Percentiles rank a stretch among this genome's conserved stretches.
Evolutionary conservation across 2,113 vertebrate genomes (phyloP).

Genomic region (Cnemophilus loriae): DNA sequence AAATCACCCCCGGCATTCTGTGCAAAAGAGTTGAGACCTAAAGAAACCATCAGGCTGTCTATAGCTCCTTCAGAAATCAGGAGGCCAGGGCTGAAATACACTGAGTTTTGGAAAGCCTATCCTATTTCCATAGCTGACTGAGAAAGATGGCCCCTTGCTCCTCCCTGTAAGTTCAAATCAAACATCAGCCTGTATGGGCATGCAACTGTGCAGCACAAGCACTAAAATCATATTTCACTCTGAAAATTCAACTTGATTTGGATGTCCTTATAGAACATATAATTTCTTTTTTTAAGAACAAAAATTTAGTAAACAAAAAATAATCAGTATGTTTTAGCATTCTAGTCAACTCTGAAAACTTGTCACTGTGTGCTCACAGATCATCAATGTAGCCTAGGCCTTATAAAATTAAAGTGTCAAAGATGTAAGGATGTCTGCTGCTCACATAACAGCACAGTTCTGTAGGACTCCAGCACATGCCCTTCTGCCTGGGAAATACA

Average conservation of each 20-base stretch:
- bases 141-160: background rate
- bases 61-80: background rate
- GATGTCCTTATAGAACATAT: background rate
- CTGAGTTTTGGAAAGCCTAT: background rate
- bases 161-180: background rate
- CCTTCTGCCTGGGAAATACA: background rate
- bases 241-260: background rate
- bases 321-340: background rate
- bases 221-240: background rate
- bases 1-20: background rate
- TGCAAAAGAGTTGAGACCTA: background rate
- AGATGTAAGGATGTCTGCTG: background rate
- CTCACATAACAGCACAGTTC: background rate
- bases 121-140: background rate
- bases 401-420: background rate
- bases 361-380: background rate
- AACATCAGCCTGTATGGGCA: background rate
- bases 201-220: background rate
- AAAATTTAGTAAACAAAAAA: background rate
- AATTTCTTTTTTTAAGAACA: background rate
- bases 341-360: background rate
- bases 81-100: background rate
- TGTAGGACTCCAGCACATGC: rapidly evolving
- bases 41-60: background rate
- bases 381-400: rapidly evolving